Conservation (phyloP, 2,113 vertebrate species). For the Herpetotheres cachinnans region DNA sequence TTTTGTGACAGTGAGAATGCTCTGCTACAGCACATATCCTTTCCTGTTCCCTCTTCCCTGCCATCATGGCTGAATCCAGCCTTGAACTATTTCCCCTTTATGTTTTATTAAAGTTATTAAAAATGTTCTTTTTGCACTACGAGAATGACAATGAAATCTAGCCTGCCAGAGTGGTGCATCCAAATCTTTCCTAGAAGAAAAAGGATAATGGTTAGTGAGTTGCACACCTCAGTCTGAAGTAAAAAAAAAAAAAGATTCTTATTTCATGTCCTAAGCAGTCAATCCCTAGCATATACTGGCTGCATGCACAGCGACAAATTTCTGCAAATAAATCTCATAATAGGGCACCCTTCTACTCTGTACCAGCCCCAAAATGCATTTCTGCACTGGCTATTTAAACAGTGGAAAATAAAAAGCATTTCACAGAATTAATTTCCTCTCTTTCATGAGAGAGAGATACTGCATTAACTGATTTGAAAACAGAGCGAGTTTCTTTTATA, state of each 20-base stretch:
- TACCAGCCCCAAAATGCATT: not conserved
- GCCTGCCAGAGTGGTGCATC: not conserved
- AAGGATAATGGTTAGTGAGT: not conserved
- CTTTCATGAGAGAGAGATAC: not conserved
- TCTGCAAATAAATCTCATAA: not conserved
- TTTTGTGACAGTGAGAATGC: not conserved
- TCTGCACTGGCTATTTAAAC: not conserved
- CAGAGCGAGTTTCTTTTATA: not conserved
- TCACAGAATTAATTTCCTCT: conserved; percentile 32
- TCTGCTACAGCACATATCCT: not conserved
- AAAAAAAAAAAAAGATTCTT: not conserved
- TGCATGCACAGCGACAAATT: not conserved
- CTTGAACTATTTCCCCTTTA: not conserved
- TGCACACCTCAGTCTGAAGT: not conserved
- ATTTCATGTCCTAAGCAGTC: not conserved
- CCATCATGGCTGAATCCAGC: not conserved
- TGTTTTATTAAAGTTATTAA: not conserved
- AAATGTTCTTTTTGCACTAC: not conserved
- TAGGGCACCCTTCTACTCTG: not conserved
- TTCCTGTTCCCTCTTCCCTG: not conserved
- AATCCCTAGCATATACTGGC: not conserved
- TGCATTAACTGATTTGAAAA: not conserved
- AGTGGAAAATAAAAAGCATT: not conserved
- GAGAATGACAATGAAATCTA: not conserved
- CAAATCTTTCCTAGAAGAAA: not conserved